Conservation (phyloP, 2,113 vertebrate species). For the Rhipidura dahli region DNA sequence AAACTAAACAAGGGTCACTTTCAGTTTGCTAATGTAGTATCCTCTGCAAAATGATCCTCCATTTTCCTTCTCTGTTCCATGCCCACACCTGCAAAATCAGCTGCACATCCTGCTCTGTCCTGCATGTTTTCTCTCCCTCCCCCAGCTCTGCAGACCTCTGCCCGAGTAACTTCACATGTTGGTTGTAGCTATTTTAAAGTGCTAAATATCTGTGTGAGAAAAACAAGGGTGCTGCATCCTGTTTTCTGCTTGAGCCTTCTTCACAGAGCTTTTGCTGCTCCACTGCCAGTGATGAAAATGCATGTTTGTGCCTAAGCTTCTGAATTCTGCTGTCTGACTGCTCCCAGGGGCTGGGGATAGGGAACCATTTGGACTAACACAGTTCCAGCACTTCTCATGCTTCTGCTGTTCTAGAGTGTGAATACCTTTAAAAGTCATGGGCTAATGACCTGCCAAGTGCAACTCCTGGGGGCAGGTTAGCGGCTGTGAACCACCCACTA, state of each 20-base stretch:
- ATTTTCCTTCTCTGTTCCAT: neutral
- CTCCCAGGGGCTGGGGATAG: neutral
- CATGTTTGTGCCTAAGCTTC: constrained; percentile 24
- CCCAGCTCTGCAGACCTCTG: neutral
- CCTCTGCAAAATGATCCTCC: neutral
- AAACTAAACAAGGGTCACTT: neutral
- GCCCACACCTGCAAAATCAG: neutral
- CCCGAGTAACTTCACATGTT: neutral
- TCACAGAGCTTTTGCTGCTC: neutral
- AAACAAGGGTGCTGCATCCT: neutral
- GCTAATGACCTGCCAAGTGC: neutral
- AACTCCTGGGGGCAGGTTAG: neutral
- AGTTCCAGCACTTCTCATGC: neutral
- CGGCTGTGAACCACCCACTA: neutral
- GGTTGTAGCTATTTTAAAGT: neutral
- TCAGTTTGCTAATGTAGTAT: neutral
- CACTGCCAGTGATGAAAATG: neutral
- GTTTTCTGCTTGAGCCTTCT: constrained; percentile 2
- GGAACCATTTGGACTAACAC: neutral
- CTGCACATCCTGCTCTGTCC: constrained; percentile 22
- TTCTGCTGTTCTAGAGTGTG: constrained; percentile 7
- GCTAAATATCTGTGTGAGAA: neutral
- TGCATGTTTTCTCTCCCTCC: constrained; percentile 5
- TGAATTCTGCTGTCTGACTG: neutral
- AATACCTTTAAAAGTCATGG: neutral